A percentile compares a stretch with the other conserved stretches of the same genome.
Conservation (phyloP, 2,113 vertebrate genomes). For the Amia ocellicauda region DNA sequence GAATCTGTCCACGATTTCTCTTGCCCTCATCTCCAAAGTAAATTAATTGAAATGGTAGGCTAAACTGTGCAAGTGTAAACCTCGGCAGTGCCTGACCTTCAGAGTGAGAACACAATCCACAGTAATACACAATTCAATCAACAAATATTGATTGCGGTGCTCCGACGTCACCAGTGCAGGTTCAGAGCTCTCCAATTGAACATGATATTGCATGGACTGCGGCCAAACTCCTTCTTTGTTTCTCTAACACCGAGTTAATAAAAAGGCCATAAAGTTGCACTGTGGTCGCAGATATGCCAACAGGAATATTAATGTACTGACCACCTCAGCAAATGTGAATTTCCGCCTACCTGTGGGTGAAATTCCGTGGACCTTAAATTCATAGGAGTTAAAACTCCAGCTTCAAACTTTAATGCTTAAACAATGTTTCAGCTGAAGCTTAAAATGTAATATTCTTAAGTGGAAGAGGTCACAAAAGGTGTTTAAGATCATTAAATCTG, state of each 20-base stretch:
- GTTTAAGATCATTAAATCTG: not conserved
- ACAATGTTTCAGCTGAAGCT: not conserved
- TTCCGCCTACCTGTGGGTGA: too few relatives aligned
- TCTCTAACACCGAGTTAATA: slow-evolving; percentile 8
- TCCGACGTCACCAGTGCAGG: slow-evolving; percentile 17
- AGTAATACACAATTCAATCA: slow-evolving; percentile 10
- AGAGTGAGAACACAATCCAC: not conserved
- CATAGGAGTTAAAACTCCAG: too few relatives aligned
- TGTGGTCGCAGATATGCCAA: not conserved
- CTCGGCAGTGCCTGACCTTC: slow-evolving; percentile 13
- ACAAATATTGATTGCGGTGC: not conserved
- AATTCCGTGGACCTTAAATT: too few relatives aligned
- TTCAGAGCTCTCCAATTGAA: slow-evolving; percentile 18
- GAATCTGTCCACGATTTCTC: too few relatives aligned
- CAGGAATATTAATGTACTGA: not conserved
- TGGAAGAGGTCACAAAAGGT: not conserved
- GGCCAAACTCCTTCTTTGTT: slow-evolving; percentile 17
- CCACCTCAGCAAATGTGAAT: not conserved
- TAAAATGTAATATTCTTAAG: not conserved
- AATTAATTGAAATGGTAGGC: not conserved
- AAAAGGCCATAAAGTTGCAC: not conserved
- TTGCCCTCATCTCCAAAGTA: not conserved
- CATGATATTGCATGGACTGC: slow-evolving; percentile 15
- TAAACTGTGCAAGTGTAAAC: not conserved
- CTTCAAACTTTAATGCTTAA: not conserved